Evolutionary conservation across 2,113 vertebrate species (phyloP).

Genomic region (Tragelaphus scriptus): DNA sequence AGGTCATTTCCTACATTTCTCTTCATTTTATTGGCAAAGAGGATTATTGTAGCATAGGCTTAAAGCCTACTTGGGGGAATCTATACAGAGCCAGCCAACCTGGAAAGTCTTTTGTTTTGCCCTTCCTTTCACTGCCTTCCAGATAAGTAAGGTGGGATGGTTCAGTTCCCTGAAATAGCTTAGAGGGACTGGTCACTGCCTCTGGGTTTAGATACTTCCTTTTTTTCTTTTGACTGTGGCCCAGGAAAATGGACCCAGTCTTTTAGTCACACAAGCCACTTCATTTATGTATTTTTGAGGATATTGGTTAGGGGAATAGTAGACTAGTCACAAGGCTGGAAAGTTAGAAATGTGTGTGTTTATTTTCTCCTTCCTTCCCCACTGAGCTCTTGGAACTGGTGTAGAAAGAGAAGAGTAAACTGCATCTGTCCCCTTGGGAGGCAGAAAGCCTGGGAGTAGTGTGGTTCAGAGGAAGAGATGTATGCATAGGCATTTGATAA

Average conservation of each 20-base stretch:
- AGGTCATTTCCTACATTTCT: neutral
- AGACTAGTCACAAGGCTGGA: constrained; percentile 7
- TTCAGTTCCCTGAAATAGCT: neutral
- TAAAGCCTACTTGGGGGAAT: neutral
- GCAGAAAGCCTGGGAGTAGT: neutral
- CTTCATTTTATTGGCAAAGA: constrained; percentile 11
- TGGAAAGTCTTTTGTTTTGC: neutral
- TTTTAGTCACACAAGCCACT: constrained; percentile 11
- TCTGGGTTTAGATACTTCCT: constrained; percentile 17
- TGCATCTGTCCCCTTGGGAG: neutral
- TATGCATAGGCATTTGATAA: constrained; percentile 33
- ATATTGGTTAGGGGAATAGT: constrained; percentile 11
- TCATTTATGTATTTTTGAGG: constrained; percentile 53
- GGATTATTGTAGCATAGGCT: neutral
- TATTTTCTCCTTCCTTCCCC: neutral
- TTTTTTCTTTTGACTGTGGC: neutral
- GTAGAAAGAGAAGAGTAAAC: constrained; percentile 4
- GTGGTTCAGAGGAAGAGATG: neutral
- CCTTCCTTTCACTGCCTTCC: neutral
- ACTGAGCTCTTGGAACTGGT: neutral
- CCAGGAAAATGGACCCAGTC: neutral
- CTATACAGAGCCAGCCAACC: neutral
- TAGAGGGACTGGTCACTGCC: neutral
- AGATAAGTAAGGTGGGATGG: neutral
- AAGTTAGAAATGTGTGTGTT: constrained; percentile 31